Percentiles rank a stretch among this genome's conserved stretches.
phyloP scores from a whole-genome alignment of 1,140 invertebrate genomes.

The Drosophila ohnishii region DNA sequence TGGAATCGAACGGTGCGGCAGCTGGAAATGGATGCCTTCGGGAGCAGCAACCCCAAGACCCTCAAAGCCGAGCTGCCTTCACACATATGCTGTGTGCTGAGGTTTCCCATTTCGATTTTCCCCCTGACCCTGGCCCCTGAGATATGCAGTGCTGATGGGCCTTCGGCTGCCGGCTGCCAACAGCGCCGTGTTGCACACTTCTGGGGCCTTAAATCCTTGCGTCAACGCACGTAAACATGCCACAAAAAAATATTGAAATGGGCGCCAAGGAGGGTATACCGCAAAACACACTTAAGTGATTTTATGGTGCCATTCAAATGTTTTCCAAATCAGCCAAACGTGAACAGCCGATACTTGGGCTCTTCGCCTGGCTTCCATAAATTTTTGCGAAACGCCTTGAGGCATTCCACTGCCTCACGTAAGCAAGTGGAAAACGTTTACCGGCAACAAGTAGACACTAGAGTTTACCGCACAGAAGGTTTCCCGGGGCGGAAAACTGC shows the following conservation, averaged over 20 bases:
- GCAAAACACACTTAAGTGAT: slow-evolving; percentile 73
- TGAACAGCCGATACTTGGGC: slow-evolving; percentile 23
- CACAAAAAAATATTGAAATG: slow-evolving; percentile 48
- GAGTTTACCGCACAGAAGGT: slow-evolving; percentile 22
- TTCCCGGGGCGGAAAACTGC: slow-evolving; percentile 8
- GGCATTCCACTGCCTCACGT: slow-evolving; percentile 15
- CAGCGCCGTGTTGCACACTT: slow-evolving; percentile 3
- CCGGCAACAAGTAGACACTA: slow-evolving; percentile 66
- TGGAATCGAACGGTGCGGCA: slow-evolving; percentile 13
- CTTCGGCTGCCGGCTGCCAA: slow-evolving; percentile 33
- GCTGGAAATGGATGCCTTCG: slow-evolving; percentile 47
- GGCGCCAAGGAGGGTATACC: slow-evolving; percentile 40
- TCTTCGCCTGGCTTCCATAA: slow-evolving; percentile 36
- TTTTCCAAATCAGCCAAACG: slow-evolving; percentile 65
- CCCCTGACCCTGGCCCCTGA: slow-evolving; percentile 14
- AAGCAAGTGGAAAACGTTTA: slow-evolving; percentile 51
- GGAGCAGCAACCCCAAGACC: slow-evolving; percentile 17
- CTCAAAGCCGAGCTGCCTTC: slow-evolving; percentile 4
- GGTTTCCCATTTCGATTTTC: slow-evolving; percentile 12
- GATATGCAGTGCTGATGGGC: slow-evolving; percentile 54
- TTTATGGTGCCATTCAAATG: slow-evolving; percentile 75
- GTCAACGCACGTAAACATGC: slow-evolving; percentile 60
- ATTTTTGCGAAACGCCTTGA: slow-evolving; percentile 43
- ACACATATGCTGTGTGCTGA: slow-evolving; percentile 36
- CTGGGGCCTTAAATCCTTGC: slow-evolving; percentile 29